Evolutionary conservation across 2,797 vertebrate species (phyloP).

Genomic region (Lagorchestes hirsutus): DNA sequence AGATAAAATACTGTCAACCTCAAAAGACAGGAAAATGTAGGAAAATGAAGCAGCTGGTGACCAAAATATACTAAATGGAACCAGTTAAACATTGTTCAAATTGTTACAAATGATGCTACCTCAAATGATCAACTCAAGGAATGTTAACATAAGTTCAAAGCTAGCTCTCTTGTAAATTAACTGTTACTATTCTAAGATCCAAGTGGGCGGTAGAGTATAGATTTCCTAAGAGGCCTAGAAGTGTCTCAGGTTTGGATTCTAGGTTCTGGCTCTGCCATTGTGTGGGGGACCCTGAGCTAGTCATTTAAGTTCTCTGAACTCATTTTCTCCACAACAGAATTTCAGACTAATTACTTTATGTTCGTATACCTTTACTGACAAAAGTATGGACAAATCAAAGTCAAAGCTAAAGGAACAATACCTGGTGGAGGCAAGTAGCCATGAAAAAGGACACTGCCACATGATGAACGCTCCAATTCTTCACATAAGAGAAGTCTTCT

Average conservation of each 20-base stretch:
- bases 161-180: not conserved
- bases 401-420: slow-evolving; percentile 75
- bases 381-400: not conserved
- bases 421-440: slow-evolving; percentile 98
- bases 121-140: not conserved
- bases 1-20: not conserved
- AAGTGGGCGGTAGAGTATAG: not conserved
- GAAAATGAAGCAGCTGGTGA: not conserved
- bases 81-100: not conserved
- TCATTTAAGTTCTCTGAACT: not conserved
- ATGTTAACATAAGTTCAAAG: not conserved
- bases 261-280: not conserved
- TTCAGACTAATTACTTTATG: not conserved
- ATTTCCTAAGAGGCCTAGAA: not conserved
- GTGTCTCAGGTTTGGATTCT: not conserved
- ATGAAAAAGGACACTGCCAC: slow-evolving; percentile 98
- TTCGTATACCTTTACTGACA: not conserved
- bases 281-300: not conserved
- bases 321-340: not conserved
- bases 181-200: not conserved
- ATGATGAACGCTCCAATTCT: slow-evolving; percentile 97
- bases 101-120: not conserved
- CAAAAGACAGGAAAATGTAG: not conserved
- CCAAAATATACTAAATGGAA: not conserved
- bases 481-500: slow-evolving; percentile 96